These are phyloP conservation scores for Ascidia mentula DNA, from an alignment of 23 tunicate genomes.

Conservation along the genomic window DNA sequence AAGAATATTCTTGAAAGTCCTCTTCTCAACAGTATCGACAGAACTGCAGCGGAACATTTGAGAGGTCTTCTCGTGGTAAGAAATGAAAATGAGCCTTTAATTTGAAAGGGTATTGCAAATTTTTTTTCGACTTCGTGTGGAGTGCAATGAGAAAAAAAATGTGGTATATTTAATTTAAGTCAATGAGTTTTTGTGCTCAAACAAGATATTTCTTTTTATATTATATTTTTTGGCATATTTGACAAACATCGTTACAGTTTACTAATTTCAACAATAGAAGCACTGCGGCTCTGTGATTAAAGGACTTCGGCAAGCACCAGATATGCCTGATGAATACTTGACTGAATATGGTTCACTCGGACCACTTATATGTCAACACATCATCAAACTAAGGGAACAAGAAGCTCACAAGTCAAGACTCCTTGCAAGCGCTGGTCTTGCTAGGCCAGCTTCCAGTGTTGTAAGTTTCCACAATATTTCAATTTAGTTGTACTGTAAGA, in stretches of 20 bases:
- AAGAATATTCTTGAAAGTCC: slow-evolving; percentile 85
- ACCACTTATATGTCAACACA: slow-evolving; percentile 56
- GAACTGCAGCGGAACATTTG: slow-evolving; percentile 90
- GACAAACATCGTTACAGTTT: too few relatives aligned
- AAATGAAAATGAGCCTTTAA: too few relatives aligned
- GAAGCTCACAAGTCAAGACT: slow-evolving; percentile 84
- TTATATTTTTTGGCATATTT: too few relatives aligned
- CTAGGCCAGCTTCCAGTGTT: slow-evolving; percentile 41
- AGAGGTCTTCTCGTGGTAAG: slow-evolving; percentile 87
- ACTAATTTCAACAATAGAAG: slow-evolving; percentile 44
- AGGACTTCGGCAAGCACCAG: slow-evolving; percentile 61
- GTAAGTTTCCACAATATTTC: too few relatives aligned
- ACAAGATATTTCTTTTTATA: too few relatives aligned
- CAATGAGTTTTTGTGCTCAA: too few relatives aligned
- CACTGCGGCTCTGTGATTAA: slow-evolving; percentile 88
- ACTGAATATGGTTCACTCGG: slow-evolving; percentile 89
- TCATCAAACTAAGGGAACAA: slow-evolving; percentile 69
- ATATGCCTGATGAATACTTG: slow-evolving; percentile 50
- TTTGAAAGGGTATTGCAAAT: too few relatives aligned
- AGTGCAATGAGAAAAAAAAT: too few relatives aligned
- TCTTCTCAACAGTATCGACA: slow-evolving; percentile 69
- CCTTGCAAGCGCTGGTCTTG: slow-evolving; percentile 75
- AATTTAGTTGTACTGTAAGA: too few relatives aligned
- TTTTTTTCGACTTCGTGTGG: too few relatives aligned
- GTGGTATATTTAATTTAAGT: too few relatives aligned